phyloP scores from a whole-genome alignment of 2,888 invertebrate species.

The Lasioglossum malachurum region DNA sequence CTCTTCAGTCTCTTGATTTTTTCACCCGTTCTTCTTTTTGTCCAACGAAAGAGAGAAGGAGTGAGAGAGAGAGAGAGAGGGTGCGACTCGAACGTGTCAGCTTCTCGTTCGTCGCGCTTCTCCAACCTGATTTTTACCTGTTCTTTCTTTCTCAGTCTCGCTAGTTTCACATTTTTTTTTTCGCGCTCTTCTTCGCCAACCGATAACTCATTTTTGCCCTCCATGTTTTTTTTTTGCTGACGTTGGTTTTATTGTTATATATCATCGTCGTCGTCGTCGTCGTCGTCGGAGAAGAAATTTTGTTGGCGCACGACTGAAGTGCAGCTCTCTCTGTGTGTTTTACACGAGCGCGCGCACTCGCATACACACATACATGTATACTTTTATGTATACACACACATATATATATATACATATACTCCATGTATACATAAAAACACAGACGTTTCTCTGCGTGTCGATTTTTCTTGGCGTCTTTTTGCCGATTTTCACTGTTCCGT shows the following conservation, averaged over 20 bases:
- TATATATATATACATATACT: no score
- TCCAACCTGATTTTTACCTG: not conserved
- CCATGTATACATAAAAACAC: not conserved
- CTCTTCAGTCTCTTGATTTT: not conserved
- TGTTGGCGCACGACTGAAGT: slow-evolving; percentile 4
- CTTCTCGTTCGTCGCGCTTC: not conserved
- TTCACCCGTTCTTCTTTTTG: not conserved
- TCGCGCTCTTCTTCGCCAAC: not conserved
- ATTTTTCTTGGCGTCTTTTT: slow-evolving; percentile 19
- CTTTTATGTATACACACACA: not conserved
- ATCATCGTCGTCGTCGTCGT: not conserved
- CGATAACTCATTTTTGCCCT: not conserved
- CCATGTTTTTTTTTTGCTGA: not conserved
- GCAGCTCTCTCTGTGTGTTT: slow-evolving; percentile 21
- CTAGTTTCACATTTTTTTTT: not conserved
- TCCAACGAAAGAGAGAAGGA: not conserved
- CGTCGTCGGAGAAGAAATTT: not conserved
- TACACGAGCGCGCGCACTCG: not conserved
- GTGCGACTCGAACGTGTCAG: not conserved
- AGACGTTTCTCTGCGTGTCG: slow-evolving; percentile 19
- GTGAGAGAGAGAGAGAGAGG: not conserved
- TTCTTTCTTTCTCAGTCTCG: not conserved
- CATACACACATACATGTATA: not conserved
- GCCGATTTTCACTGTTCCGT: slow-evolving; percentile 14
- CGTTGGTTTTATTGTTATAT: slow-evolving; percentile 5